A percentile compares a stretch with the other conserved stretches of the same genome.
Conservation (phyloP, 2,797 vertebrate genomes). For the Streptopelia turtur region DNA sequence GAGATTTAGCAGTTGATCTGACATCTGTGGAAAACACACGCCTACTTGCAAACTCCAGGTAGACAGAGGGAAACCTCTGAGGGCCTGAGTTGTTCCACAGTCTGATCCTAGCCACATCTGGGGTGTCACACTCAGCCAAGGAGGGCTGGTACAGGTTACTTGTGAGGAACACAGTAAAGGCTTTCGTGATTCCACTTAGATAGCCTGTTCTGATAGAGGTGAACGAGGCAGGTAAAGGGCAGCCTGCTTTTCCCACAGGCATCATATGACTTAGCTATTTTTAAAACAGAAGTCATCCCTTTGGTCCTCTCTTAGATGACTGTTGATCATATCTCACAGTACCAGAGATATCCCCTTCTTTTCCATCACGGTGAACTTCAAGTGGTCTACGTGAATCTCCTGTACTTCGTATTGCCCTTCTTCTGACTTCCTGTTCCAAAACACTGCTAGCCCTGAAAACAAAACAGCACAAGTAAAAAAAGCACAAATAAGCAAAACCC, state of each 20-base stretch:
- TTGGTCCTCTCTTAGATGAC: neutral
- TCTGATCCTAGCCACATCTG: neutral
- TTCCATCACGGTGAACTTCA: neutral
- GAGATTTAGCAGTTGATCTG: neutral
- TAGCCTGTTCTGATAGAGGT: neutral
- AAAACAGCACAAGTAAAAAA: too few relatives aligned
- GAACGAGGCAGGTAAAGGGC: neutral
- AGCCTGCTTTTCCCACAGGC: neutral
- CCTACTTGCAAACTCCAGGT: neutral
- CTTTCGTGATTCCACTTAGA: neutral
- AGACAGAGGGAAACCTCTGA: neutral
- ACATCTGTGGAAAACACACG: neutral
- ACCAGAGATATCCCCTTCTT: neutral
- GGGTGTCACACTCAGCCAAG: neutral
- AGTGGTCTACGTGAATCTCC: neutral
- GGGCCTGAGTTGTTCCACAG: neutral
- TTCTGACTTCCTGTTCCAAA: neutral
- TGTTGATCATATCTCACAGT: neutral
- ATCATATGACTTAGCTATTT: neutral
- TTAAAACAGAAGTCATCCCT: neutral
- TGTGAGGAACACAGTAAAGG: neutral
- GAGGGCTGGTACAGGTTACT: neutral
- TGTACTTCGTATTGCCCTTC: neutral
- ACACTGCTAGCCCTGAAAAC: neutral
- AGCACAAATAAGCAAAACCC: too few relatives aligned